Evolutionary conservation across 1,140 invertebrate species (phyloP), one percentile per base, ranked within the genome.

Genomic region (Camponotus pennsylvanicus): DNA sequence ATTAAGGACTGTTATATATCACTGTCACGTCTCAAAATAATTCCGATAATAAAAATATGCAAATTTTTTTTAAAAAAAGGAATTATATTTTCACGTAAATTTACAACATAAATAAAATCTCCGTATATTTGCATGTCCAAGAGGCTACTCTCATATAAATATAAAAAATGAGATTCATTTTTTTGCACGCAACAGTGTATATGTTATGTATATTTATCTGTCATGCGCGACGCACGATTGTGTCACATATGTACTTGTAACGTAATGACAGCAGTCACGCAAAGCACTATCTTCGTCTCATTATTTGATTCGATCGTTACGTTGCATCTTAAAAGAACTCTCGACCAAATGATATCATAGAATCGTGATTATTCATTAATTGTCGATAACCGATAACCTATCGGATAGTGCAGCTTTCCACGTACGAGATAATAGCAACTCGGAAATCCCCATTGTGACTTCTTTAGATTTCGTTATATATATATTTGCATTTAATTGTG

Each of bases 351-450:
- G 27, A 0, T 55, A 32, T 79, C 63, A 1, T 18, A 32, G 0
- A 37, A 52, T 55, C 6, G 6, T 27, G 6, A 40, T 71, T 40
- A 13, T 40, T 27, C 21, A 7, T 82, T 59, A 49, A 21, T 79
- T 15, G 11, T 3, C 9, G 79, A 82, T 37, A 73, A 73, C 27
- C n/a, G 37, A 69, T 80, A 64, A 77, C 11, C 55, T 45, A 52
- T 27, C 27, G 5, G 7, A 78, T 0, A 57, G n/a, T 5, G 15
- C 66, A 40, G 11, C 49, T n/a, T 11, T 61, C 13, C 40, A 61
- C 69, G 40, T 75, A 70, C 15, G 40, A 61, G 69, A 83, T 83
- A 45, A 73, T 3, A 27, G 1, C 21, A 32, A 32, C 37, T 7
- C 1, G 42, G 15, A 79, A 37, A 67, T 79, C 3, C 59, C 59